phyloP scores from a whole-genome alignment of 2,888 invertebrate genomes.

The Synanthedon andrenaeformis region DNA sequence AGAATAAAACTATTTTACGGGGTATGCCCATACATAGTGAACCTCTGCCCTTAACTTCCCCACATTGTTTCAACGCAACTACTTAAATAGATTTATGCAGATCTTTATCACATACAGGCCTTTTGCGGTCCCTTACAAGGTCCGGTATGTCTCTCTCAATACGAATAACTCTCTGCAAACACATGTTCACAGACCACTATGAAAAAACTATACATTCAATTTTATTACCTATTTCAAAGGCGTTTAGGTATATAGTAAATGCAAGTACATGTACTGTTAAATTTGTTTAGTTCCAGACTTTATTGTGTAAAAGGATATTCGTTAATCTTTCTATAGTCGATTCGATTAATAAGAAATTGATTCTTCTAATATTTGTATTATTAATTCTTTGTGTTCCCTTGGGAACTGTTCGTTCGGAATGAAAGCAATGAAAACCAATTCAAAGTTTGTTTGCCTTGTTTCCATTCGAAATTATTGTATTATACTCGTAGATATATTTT shows the following conservation, averaged over 20 bases:
- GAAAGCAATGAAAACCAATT: too few species aligned
- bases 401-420: too few species aligned
- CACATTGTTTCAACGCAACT: background rate
- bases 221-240: background rate
- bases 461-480: too few species aligned
- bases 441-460: too few species aligned
- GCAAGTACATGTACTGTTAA: background rate
- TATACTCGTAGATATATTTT: too few species aligned
- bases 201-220: background rate
- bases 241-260: background rate
- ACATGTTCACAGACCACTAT: background rate
- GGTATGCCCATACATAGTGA: too few species aligned
- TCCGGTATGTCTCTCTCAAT: constrained; percentile 37
- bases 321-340: background rate
- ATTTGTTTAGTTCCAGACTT: background rate
- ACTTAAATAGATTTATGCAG: constrained; percentile 29
- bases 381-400: too few species aligned
- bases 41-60: background rate
- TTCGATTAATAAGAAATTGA: background rate
- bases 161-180: constrained; percentile 18
- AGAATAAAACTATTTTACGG: too few species aligned
- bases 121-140: constrained; percentile 46
- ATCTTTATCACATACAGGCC: constrained; percentile 32
- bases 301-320: background rate
- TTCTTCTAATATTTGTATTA: too few species aligned